Evolutionary conservation across 2,113 vertebrate genomes (phyloP).

Genomic region (Lophius piscatorius): DNA sequence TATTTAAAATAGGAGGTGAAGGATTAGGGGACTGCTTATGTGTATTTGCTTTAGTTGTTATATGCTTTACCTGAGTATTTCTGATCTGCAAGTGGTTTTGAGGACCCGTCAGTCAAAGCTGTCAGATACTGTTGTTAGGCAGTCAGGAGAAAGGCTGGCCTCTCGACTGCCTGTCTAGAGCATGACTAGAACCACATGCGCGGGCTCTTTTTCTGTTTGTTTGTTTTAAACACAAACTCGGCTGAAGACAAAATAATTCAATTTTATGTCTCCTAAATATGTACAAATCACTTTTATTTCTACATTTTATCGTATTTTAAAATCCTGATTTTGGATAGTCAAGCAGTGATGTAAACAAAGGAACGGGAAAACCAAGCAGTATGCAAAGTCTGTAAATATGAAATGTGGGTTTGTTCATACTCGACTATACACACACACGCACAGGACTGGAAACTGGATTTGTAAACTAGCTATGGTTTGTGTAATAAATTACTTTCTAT

Average conservation of each 20-base stretch:
- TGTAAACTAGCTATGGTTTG: conserved; percentile 85
- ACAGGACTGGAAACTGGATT: conserved; percentile 83
- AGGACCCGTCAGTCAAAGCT: conserved; percentile 60
- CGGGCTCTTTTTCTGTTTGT: conserved; percentile 56
- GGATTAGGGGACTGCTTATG: conserved; percentile 55
- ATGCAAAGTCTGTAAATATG: conserved; percentile 82
- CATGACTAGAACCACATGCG: conserved; percentile 48
- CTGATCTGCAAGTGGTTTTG: conserved; percentile 53
- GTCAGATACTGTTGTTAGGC: conserved; percentile 73
- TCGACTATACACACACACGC: conserved; percentile 74
- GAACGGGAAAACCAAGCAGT: conserved; percentile 74
- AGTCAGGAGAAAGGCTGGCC: conserved; percentile 66
- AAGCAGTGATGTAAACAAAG: conserved; percentile 66
- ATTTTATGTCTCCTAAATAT: conserved; percentile 55
- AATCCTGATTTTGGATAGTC: conserved; percentile 66
- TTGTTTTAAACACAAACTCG: conserved; percentile 57
- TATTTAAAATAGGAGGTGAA: conserved; percentile 79
- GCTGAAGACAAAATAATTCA: conserved; percentile 55
- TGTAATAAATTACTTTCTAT: conserved; percentile 86
- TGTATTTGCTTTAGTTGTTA: conserved; percentile 64
- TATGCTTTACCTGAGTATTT: conserved; percentile 60
- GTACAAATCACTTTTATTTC: conserved; percentile 75
- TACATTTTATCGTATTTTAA: conserved; percentile 68
- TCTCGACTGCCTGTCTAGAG: conserved; percentile 67
- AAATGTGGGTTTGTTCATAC: conserved; percentile 74